A percentile compares a stretch with the other conserved stretches of the same genome.
Evolutionary conservation across 2,113 vertebrate genomes (phyloP).

Genomic region (Potamarius usumacintae): DNA sequence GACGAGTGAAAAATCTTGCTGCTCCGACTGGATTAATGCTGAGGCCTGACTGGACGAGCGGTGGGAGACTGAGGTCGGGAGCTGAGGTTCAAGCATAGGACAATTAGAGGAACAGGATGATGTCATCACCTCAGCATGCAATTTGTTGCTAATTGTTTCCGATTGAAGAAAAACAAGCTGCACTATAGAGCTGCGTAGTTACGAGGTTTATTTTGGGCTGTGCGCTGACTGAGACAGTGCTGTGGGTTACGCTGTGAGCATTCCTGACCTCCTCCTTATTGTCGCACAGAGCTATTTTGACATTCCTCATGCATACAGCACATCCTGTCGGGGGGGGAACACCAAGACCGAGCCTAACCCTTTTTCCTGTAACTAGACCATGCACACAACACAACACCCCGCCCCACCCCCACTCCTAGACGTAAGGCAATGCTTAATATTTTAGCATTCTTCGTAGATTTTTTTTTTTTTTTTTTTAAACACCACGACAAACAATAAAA

Average conservation of each 20-base stretch:
- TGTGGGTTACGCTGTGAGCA: background rate
- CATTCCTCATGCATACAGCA: slow-evolving; percentile 20
- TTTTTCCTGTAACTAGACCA: slow-evolving; percentile 43
- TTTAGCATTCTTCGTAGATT: background rate
- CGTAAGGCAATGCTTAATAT: background rate
- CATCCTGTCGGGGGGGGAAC: slow-evolving; percentile 13
- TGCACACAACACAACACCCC: background rate
- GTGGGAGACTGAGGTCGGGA: background rate
- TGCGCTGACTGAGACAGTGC: background rate
- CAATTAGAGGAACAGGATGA: slow-evolving; percentile 18
- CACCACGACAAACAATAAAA: background rate
- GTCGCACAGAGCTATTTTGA: slow-evolving; percentile 12
- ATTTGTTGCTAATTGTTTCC: background rate
- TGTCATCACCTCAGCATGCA: background rate
- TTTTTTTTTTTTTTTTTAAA: too few species aligned
- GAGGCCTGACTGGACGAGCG: too few species aligned
- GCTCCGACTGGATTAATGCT: too few species aligned
- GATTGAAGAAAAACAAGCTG: background rate
- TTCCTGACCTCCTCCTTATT: slow-evolving; percentile 31
- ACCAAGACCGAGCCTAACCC: slow-evolving; percentile 29
- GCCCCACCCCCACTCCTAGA: background rate
- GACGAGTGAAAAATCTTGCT: too few species aligned
- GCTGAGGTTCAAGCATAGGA: background rate
- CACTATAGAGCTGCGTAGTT: background rate
- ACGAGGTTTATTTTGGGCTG: slow-evolving; percentile 29